Conservation (phyloP, 2,888 invertebrate species). For the Yponomeuta plumbellus region DNA sequence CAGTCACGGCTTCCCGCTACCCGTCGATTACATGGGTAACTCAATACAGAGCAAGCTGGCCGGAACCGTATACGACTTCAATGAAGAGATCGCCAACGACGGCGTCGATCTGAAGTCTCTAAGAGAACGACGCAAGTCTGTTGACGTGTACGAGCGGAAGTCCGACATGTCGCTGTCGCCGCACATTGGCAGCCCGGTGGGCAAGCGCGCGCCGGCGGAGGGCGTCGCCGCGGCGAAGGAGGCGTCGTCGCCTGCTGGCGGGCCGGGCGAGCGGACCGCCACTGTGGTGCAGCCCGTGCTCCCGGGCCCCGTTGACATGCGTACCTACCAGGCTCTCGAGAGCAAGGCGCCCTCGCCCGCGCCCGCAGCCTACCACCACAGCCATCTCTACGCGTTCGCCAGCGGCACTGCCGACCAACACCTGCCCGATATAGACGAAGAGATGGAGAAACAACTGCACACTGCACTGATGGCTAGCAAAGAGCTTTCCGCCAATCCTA, state of each 20-base stretch:
- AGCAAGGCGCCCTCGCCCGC: conserved; percentile 67
- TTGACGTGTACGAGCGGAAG: conserved; percentile 56
- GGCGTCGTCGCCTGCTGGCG: conserved; percentile 45
- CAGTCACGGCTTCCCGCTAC: conserved; percentile 23
- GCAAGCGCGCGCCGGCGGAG: conserved; percentile 45
- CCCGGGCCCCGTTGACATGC: conserved; percentile 81
- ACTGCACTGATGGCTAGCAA: conserved; percentile 76
- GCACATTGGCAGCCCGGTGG: conserved; percentile 70
- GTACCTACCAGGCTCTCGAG: conserved; percentile 79
- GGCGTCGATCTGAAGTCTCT: conserved; percentile 86
- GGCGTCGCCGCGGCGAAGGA: conserved; percentile 60
- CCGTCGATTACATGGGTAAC: conserved; percentile 73
- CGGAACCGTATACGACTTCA: conserved; percentile 92
- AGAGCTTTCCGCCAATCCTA: conserved; percentile 18
- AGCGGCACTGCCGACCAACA: conserved; percentile 73
- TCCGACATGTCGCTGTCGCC: conserved; percentile 78
- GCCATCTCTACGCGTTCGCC: neutral
- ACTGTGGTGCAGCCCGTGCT: conserved; percentile 83
- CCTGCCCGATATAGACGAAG: conserved; percentile 85
- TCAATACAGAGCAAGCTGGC: conserved; percentile 83
- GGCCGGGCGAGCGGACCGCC: conserved; percentile 38
- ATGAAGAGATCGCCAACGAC: conserved; percentile 84
- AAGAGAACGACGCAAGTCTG: conserved; percentile 85
- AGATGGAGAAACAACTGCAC: conserved; percentile 85
- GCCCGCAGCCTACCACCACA: too few relatives aligned